Evolutionary conservation across 1,140 invertebrate species (phyloP).

Genomic region (Drosophila saltans): DNA sequence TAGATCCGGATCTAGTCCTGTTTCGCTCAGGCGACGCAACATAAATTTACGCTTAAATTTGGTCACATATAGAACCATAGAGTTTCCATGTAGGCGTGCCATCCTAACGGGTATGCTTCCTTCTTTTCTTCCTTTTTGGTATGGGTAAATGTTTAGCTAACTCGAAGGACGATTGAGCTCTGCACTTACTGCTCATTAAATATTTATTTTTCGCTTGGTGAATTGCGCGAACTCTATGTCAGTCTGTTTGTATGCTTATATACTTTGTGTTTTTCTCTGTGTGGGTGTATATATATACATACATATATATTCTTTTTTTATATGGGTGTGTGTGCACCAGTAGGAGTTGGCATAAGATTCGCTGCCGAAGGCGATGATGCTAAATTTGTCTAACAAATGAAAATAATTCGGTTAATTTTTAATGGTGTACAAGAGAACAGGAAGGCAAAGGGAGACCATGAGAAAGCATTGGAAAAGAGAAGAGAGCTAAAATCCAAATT

Average conservation of each 20-base stretch:
- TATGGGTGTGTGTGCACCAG: background rate
- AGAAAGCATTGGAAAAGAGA: background rate
- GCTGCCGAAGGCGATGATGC: background rate
- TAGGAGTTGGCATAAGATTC: background rate
- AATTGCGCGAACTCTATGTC: slow-evolving; percentile 5
- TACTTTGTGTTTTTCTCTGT: background rate
- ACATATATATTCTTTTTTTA: background rate
- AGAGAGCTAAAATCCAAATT: background rate
- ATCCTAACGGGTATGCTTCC: background rate
- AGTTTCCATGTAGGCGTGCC: background rate
- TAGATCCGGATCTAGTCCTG: slow-evolving; percentile 2
- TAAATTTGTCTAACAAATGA: slow-evolving; percentile 18
- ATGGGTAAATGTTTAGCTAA: background rate
- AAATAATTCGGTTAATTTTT: slow-evolving; percentile 18
- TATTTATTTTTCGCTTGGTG: slow-evolving; percentile 23
- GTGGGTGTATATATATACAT: background rate
- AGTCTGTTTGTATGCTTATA: slow-evolving; percentile 9
- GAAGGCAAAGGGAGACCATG: background rate
- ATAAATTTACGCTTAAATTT: slow-evolving; percentile 10
- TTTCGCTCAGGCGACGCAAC: background rate
- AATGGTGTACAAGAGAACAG: slow-evolving; percentile 13
- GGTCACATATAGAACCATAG: background rate
- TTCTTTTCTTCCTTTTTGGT: background rate
- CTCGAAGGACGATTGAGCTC: slow-evolving; percentile 10
- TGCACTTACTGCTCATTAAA: slow-evolving; percentile 23